Evolutionary conservation across 2,888 invertebrate genomes (phyloP).

Genomic region (Tipula lateralis): DNA sequence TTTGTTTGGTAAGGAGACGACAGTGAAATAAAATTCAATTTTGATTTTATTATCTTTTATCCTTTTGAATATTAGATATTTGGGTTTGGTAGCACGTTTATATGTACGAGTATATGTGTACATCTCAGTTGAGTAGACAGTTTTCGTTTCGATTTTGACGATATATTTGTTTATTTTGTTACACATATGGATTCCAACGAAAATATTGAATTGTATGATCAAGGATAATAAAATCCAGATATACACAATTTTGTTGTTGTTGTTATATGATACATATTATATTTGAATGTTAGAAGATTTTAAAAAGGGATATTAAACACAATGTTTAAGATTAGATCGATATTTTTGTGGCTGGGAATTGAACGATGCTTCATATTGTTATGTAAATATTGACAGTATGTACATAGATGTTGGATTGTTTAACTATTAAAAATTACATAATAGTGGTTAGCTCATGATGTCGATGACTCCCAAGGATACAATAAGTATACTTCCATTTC

Average conservation of each 20-base stretch:
- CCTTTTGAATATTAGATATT: not conserved
- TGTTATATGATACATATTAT: not conserved
- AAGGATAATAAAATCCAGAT: conserved; percentile 11
- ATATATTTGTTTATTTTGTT: not conserved
- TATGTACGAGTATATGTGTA: not conserved
- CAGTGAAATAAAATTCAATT: not conserved
- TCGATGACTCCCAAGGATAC: too few relatives aligned
- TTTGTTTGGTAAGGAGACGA: not conserved
- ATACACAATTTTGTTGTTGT: not conserved
- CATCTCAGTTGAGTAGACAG: not conserved
- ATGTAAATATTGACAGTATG: too few relatives aligned
- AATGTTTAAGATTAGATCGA: too few relatives aligned
- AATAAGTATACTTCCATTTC: too few relatives aligned
- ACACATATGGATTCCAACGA: not conserved
- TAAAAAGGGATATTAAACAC: not conserved
- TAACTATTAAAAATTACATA: too few relatives aligned
- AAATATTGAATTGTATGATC: not conserved
- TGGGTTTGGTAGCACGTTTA: not conserved
- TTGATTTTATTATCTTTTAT: not conserved
- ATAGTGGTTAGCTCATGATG: too few relatives aligned
- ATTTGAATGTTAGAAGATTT: not conserved
- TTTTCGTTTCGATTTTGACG: not conserved
- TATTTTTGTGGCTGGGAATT: too few relatives aligned
- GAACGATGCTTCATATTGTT: too few relatives aligned
- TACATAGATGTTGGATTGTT: too few relatives aligned